Percentiles rank a stretch among this genome's conserved stretches.
Conservation (phyloP, 2,888 invertebrate genomes). For the Anoplius nigerrimus region DNA sequence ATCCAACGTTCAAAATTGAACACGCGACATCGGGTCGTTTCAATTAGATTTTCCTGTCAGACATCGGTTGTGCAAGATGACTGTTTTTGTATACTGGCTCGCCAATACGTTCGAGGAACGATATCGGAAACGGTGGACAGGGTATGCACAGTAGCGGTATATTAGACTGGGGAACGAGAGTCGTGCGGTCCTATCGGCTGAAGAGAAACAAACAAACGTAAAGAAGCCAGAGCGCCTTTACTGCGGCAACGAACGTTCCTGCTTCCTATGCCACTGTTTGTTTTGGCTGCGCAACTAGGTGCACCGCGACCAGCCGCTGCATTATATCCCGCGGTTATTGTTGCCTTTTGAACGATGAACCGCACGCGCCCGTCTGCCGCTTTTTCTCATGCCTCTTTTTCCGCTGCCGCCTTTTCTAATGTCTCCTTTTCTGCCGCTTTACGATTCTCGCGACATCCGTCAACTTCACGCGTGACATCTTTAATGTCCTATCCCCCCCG, state of each 20-base stretch:
- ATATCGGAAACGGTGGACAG: no score
- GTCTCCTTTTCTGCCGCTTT: background rate
- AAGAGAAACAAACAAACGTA: conserved; percentile 46
- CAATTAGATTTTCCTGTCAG: no score
- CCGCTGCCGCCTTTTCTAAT: background rate
- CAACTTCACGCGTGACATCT: conserved; percentile 14
- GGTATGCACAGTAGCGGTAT: background rate
- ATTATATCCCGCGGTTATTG: conserved; percentile 30
- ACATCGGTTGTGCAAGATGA: no score
- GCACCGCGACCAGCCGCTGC: conserved; percentile 25
- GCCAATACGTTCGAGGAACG: no score
- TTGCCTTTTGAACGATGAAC: conserved; percentile 33
- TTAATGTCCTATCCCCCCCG: no score
- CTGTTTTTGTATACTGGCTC: no score
- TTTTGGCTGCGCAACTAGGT: conserved; percentile 41
- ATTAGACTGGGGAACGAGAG: conserved; percentile 29
- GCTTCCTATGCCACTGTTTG: conserved; percentile 48
- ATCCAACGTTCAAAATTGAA: background rate
- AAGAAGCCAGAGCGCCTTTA: conserved; percentile 36
- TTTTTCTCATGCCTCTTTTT: background rate
- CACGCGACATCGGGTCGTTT: no score
- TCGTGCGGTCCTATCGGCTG: conserved; percentile 23
- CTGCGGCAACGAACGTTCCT: conserved; percentile 33
- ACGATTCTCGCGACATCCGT: background rate
- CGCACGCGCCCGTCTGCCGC: no score